A percentile compares a stretch with the other conserved stretches of the same genome.
Conservation (phyloP, 1,140 invertebrate genomes). For the Scaptomyza hsui region DNA sequence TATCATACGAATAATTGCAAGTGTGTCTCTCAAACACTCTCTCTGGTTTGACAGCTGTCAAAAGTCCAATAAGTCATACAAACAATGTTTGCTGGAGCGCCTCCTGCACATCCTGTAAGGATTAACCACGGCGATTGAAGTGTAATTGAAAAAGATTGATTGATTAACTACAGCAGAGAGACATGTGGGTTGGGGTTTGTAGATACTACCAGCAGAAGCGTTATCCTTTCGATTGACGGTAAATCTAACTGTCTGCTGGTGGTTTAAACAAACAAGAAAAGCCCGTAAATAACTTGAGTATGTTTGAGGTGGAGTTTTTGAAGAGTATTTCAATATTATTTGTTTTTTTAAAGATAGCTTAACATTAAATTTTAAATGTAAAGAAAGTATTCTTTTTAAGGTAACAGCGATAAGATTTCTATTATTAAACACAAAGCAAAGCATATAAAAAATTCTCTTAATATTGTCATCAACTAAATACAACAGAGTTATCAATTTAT, state of each 20-base stretch:
- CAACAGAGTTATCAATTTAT: conserved; percentile 56
- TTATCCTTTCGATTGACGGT: conserved; percentile 23
- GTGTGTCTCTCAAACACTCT: conserved; percentile 48
- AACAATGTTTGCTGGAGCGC: conserved; percentile 53
- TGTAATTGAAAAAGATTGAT: conserved; percentile 59
- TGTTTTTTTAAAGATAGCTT: too few relatives aligned
- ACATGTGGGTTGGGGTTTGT: conserved; percentile 51
- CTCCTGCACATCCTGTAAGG: conserved; percentile 45
- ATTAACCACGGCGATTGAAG: conserved; percentile 52
- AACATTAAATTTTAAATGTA: too few relatives aligned
- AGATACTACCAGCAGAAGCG: conserved; percentile 40
- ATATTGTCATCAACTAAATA: conserved; percentile 18
- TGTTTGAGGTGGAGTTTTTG: too few relatives aligned
- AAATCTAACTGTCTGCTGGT: conserved; percentile 5
- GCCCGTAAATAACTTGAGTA: background rate
- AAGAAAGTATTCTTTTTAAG: conserved; percentile 58
- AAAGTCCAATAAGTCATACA: conserved; percentile 78
- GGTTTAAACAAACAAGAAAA: background rate
- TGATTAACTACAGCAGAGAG: conserved; percentile 41
- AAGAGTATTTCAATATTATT: too few relatives aligned
- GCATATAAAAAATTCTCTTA: conserved; percentile 10
- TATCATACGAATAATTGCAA: conserved; percentile 36
- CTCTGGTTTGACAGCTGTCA: conserved; percentile 79
- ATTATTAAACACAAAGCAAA: background rate
- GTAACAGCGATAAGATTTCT: conserved; percentile 67